These are phyloP conservation scores for Grammatotria lemairii DNA, from an alignment of 2,113 vertebrate species.

Conservation along the genomic window DNA sequence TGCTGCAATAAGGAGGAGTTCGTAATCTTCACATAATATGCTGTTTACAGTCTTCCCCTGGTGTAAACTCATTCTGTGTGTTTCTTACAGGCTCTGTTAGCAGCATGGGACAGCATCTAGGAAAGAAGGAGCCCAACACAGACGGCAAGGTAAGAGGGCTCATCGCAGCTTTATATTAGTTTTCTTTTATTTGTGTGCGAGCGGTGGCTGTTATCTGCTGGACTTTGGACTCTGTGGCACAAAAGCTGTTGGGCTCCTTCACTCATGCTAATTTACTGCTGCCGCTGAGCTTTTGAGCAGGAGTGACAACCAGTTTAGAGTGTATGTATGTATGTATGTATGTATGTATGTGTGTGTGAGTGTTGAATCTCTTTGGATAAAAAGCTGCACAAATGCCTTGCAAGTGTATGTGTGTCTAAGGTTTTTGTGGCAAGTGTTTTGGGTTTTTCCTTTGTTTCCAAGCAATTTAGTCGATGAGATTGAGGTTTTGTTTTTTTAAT, in stretches of 20 bases:
- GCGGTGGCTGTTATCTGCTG: slow-evolving; percentile 24
- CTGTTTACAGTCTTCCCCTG: not conserved
- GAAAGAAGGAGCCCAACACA: slow-evolving; percentile 36
- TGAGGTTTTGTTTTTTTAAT: not conserved
- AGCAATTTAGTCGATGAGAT: not conserved
- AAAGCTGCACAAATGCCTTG: not conserved
- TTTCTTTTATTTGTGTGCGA: slow-evolving; percentile 7
- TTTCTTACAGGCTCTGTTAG: slow-evolving; percentile 50
- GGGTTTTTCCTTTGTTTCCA: not conserved
- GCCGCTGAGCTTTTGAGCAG: not conserved
- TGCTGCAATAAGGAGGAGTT: not conserved
- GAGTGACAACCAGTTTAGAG: not conserved
- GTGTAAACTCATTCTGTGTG: not conserved
- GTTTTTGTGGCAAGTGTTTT: not conserved
- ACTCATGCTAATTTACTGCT: not conserved
- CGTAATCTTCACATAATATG: not conserved
- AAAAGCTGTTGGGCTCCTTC: not conserved
- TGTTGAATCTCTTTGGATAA: not conserved
- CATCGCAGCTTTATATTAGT: not conserved
- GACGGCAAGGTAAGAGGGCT: slow-evolving; percentile 53
- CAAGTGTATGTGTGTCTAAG: not conserved
- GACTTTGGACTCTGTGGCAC: slow-evolving; percentile 41
- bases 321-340: not conserved
- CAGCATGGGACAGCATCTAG: slow-evolving; percentile 71
- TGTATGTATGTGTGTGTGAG: accelerated